Conservation (phyloP, 1,140 invertebrate genomes). For the Drosophila nikananu region DNA sequence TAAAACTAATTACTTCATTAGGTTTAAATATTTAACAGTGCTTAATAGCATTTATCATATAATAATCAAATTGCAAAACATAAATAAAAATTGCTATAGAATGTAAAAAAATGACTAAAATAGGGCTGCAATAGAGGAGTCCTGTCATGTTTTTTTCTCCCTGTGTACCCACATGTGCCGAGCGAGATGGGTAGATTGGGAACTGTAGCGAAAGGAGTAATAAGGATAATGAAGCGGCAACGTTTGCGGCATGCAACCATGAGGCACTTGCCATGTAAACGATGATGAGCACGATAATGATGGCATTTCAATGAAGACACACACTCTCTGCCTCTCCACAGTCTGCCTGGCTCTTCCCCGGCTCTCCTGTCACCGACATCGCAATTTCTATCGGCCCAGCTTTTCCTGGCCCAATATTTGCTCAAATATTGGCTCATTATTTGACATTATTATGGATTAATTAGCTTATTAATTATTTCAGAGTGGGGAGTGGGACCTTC, state of each 20-base stretch:
- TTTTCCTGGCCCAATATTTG: slow-evolving; percentile 55
- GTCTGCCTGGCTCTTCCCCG: slow-evolving; percentile 4
- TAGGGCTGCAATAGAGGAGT: not conserved
- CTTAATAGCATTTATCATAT: not conserved
- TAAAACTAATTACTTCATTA: not conserved
- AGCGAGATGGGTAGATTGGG: slow-evolving; percentile 22
- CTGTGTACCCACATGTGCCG: slow-evolving; percentile 22
- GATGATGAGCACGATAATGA: slow-evolving; percentile 81
- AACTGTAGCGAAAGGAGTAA: slow-evolving; percentile 75
- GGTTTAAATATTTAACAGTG: not conserved
- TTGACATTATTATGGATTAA: slow-evolving; percentile 73
- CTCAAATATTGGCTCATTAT: slow-evolving; percentile 77
- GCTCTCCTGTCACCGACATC: slow-evolving; percentile 30
- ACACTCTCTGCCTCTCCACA: slow-evolving; percentile 7
- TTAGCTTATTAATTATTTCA: slow-evolving; percentile 73
- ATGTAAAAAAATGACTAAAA: not conserved
- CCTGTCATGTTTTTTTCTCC: slow-evolving; percentile 7
- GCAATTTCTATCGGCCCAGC: slow-evolving; percentile 48
- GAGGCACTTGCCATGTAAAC: slow-evolving; percentile 73
- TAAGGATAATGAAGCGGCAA: slow-evolving; percentile 83
- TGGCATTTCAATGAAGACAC: slow-evolving; percentile 72
- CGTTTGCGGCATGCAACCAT: slow-evolving; percentile 64
- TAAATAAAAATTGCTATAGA: too few species aligned
- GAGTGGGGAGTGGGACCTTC: slow-evolving; percentile 11
- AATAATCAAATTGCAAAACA: not conserved